A percentile compares a stretch with the other conserved stretches of the same genome.
Conservation (phyloP, 2,797 vertebrate species). For the Sebastes melanostomus region DNA sequence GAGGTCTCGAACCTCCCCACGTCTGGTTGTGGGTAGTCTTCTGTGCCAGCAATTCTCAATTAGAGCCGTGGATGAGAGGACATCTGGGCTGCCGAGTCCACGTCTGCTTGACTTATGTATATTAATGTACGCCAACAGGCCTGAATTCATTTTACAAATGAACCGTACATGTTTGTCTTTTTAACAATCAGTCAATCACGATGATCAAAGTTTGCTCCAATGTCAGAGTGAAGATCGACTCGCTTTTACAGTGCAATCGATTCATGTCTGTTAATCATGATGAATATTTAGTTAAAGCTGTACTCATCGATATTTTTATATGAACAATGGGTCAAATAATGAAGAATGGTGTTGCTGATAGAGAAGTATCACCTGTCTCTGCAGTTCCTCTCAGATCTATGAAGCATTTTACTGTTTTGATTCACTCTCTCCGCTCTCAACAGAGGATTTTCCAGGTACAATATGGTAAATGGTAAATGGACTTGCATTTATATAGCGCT, state of each 20-base stretch:
- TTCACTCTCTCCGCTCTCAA: too few relatives aligned
- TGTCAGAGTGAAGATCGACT: neutral
- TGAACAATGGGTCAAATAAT: neutral
- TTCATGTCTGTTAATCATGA: neutral
- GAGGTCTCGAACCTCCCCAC: conserved; percentile 73
- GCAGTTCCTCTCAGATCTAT: too few relatives aligned
- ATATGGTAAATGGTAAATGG: too few relatives aligned
- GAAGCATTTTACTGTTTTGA: neutral
- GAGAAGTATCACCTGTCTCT: neutral
- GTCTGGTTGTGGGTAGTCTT: conserved; percentile 71
- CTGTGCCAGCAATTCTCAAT: conserved; percentile 70
- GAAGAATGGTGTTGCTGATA: too few relatives aligned
- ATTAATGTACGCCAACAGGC: conserved; percentile 38
- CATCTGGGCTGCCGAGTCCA: conserved; percentile 56
- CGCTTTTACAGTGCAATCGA: neutral
- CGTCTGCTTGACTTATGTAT: conserved; percentile 57
- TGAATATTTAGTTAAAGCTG: neutral
- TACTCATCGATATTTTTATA: too few relatives aligned
- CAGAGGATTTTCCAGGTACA: too few relatives aligned
- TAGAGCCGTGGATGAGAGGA: conserved; percentile 66
- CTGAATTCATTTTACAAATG: conserved; percentile 40
- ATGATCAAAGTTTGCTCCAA: neutral
- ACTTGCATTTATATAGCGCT: too few relatives aligned
- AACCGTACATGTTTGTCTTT: conserved; percentile 19
- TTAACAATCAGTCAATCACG: conserved; percentile 37